These are phyloP conservation scores for Regulus satrapa DNA, from an alignment of 2,113 vertebrate genomes.

Conservation along the genomic window DNA sequence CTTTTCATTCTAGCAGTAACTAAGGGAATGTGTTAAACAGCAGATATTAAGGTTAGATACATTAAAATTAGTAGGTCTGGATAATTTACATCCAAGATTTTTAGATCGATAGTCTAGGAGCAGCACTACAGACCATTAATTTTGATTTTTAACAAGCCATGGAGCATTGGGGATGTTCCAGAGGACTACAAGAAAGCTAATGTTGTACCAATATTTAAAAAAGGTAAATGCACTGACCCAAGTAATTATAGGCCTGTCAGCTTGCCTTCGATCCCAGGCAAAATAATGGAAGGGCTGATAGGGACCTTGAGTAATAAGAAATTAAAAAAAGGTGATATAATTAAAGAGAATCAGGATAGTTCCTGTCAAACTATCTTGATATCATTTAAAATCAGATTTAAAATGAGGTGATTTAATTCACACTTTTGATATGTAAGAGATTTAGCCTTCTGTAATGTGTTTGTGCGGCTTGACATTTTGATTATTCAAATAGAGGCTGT, in stretches of 20 bases:
- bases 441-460: not conserved
- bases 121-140: conserved; percentile 46
- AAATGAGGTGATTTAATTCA: not conserved
- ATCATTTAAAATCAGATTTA: conserved; percentile 4
- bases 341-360: not conserved
- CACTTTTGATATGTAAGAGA: not conserved
- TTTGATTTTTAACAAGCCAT: conserved; percentile 60
- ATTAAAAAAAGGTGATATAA: conserved; percentile 7
- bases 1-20: conserved; percentile 31
- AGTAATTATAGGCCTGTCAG: conserved; percentile 62
- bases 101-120: conserved; percentile 41
- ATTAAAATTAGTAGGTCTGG: conserved; percentile 50
- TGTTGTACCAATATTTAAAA: conserved; percentile 62
- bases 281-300: conserved; percentile 55
- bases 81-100: conserved; percentile 51
- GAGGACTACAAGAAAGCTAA: conserved; percentile 36
- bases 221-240: conserved; percentile 52
- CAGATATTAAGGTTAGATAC: conserved; percentile 40
- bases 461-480: not conserved
- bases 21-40: conserved; percentile 41
- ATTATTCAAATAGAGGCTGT: not conserved
- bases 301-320: conserved; percentile 37
- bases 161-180: conserved; percentile 39
- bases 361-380: conserved; percentile 15
- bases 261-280: conserved; percentile 43